Evolutionary conservation across 53 echinoderm and acorn worm genomes (phyloP).

Genomic region (Patiria pectinifera): DNA sequence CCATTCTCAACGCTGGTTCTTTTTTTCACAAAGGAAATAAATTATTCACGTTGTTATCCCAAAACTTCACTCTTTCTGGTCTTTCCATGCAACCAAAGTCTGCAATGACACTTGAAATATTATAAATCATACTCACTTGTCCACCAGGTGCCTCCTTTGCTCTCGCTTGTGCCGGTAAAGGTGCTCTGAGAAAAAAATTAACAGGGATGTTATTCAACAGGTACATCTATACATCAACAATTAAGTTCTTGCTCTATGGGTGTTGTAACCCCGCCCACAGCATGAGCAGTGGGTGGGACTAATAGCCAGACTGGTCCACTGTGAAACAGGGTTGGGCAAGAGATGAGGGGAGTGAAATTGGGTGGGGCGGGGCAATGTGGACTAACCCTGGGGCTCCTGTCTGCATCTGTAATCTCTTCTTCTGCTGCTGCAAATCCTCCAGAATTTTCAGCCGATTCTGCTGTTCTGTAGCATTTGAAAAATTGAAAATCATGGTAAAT

Average conservation of each 20-base stretch:
- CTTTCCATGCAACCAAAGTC: neutral
- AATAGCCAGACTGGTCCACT: too few relatives aligned
- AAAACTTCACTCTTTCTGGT: too few relatives aligned
- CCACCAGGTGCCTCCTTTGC: slow-evolving; percentile 36
- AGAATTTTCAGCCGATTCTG: slow-evolving; percentile 86
- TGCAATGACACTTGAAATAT: neutral
- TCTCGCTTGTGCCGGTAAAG: slow-evolving; percentile 34
- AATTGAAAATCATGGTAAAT: neutral
- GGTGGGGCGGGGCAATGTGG: neutral
- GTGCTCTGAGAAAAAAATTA: neutral
- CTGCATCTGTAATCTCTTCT: slow-evolving; percentile 87
- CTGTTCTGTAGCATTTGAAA: slow-evolving; percentile 58
- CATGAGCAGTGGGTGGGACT: too few relatives aligned
- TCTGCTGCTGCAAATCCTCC: slow-evolving; percentile 89
- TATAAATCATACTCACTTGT: slow-evolving; percentile 33
- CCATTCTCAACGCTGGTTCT: too few relatives aligned
- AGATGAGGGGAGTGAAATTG: neutral
- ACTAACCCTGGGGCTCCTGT: slow-evolving; percentile 44
- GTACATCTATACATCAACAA: neutral
- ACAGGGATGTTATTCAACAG: too few relatives aligned
- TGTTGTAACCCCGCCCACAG: too few relatives aligned
- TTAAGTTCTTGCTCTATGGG: too few relatives aligned
- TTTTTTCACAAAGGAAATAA: too few relatives aligned
- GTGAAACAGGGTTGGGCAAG: too few relatives aligned
- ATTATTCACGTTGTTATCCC: too few relatives aligned